Base-by-base conservation (phyloP, 2,113 vertebrate species). In the Hippocampus abdominalis region DNA sequence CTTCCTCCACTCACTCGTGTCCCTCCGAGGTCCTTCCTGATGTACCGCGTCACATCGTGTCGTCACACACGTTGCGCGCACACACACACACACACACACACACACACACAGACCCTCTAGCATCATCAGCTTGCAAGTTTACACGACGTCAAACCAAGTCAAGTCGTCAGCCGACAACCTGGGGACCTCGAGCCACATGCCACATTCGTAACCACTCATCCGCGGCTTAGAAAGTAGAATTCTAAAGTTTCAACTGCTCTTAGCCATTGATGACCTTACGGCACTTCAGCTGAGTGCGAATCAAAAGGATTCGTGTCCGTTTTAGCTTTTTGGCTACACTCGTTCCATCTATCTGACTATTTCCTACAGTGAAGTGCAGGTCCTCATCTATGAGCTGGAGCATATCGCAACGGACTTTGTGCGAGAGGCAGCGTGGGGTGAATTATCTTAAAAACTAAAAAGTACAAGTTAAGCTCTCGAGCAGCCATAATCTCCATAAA, bases 21-120 rank as follows among this genome's bases (percentile, higher is more conserved):
- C 79, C 68, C 72, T 72, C 53, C 48, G 66, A 87, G 81, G 81
- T 83, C 79, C 77, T 78, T 79, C 74, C 80, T 78, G 78, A 77
- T 81, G 77, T 67, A 59, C 77, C 68, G 79, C 25, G 8, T 68
- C 72, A 78, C 72, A 78, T 71, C 48, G 39, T 72, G 78, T 76
- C 66, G 27, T 70, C 75, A 70, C 69, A 70, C 46, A 82, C 70
- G 4, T 32, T 32, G 66, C 70, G 64, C 70, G 78, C 77, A 67
- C 71, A 70, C 46, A 82, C 70, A 68, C 70, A 64, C 72, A 78
- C 36, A 73, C 68, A 62, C 66, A 74, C 69, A 69, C 53, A 64
- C 16, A 74, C 27, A 75, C 49, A 64, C 16, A 68, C 70, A 60
- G 15, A 18, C 46, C 56, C n/a, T 61, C 61, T 60, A 21, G 49